Evolutionary conservation across 1,140 invertebrate genomes (phyloP), one percentile per base, ranked within the genome.

Genomic region (Ceratoteleas bidentatus): DNA sequence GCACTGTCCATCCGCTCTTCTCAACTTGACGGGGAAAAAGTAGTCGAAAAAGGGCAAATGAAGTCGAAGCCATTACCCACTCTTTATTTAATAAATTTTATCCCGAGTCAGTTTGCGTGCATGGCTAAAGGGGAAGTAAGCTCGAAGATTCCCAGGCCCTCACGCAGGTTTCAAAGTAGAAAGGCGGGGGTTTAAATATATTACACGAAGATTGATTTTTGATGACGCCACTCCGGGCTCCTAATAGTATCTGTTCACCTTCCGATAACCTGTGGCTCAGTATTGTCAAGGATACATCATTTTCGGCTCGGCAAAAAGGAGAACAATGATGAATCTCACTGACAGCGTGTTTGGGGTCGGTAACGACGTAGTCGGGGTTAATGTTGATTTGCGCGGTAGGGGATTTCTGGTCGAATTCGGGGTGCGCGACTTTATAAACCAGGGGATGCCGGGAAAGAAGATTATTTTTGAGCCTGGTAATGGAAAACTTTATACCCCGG

Each of bases 281-380:
- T 32, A 53, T 69, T 72, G 54, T 60, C 53, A 60, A 65, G 40
- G 14, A 61, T 78, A 65, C 53, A 70, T 62, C 52, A 78, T 78
- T 78, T 69, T 78, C 43, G 52, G 24, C 62, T 66, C n/a, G 9
- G 32, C 60, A 5, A 16, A 24, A 60, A 24, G 49, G 68, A 43
- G 38, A 73, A 62, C 50, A 62, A 73, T 73, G 77, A 73, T 80
- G 62, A 73, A 80, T 80, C 73, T 80, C 52, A 68, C 68, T 62
- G 77, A 62, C 77, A 68, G 32, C 13, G 11, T 73, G 49, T 68
- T 61, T 68, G 34, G 77, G 77, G 77, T 62, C 24, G 64, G 57
- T 43, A 56, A 62, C 36, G 64, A 68, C 33, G 32, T 62, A 57
- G 69, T 56, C 0, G 45, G 54, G 68, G 76, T 72, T 79, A 79